Evolutionary conservation across 2,113 vertebrate species (phyloP).

Genomic region (Sialia sialis): DNA sequence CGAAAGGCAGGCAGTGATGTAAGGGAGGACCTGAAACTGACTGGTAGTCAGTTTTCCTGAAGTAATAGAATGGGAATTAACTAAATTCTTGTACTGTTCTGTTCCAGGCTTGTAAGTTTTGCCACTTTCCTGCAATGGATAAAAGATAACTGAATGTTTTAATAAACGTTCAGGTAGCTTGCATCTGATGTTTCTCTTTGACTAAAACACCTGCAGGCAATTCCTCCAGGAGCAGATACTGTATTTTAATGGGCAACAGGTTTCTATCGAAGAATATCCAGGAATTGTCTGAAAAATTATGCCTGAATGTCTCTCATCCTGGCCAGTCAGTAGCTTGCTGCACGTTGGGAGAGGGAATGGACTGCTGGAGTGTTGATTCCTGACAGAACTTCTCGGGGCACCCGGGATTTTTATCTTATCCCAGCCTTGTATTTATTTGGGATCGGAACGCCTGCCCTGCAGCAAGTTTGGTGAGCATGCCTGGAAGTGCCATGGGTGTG

Average conservation of each 20-base stretch:
- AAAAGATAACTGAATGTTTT: not conserved
- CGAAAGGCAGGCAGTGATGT: not conserved
- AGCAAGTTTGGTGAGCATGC: not conserved
- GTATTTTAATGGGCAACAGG: not conserved
- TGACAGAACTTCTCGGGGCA: not conserved
- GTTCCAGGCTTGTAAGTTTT: not conserved
- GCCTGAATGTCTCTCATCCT: not conserved
- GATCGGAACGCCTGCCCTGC: not conserved
- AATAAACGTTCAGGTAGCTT: not conserved
- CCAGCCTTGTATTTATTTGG: not conserved
- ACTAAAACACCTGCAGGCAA: not conserved
- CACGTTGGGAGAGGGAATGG: not conserved
- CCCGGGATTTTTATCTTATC: not conserved
- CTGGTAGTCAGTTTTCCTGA: rapidly evolving
- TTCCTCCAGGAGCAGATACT: not conserved
- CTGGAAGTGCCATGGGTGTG: not conserved
- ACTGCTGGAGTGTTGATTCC: not conserved
- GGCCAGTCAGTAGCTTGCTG: not conserved
- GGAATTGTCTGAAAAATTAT: rapidly evolving
- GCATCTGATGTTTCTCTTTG: not conserved
- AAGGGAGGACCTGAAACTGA: not conserved
- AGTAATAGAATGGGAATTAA: not conserved
- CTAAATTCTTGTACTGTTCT: not conserved
- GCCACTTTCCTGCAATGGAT: too few species aligned
- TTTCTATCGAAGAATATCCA: not conserved